phyloP scores from a whole-genome alignment of 2,113 vertebrate species.

The Myiopsitta monachus region DNA sequence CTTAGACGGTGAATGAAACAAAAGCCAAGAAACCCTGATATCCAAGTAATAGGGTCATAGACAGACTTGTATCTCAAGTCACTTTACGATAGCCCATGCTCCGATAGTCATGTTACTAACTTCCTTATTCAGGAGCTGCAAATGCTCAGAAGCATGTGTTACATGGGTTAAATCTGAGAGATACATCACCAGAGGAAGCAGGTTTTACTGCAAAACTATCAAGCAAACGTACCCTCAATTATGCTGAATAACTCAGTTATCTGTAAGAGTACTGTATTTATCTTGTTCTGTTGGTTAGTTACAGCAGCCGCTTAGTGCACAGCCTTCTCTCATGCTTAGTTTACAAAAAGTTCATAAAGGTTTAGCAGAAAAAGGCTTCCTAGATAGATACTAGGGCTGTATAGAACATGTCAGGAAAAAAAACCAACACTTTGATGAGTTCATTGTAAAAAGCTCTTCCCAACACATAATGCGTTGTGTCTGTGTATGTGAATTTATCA shows the following conservation, averaged over 20 bases:
- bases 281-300: neutral
- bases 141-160: neutral
- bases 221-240: neutral
- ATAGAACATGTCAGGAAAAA: neutral
- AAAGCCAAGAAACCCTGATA: neutral
- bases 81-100: neutral
- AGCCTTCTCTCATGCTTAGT: neutral
- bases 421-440: neutral
- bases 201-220: neutral
- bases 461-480: neutral
- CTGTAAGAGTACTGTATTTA: neutral
- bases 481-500: neutral
- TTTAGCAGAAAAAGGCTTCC: neutral
- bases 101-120: neutral
- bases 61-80: neutral
- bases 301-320: neutral
- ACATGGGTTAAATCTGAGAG: neutral
- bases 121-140: neutral
- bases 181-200: neutral
- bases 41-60: neutral
- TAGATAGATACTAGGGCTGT: neutral
- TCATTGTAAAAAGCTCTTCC: neutral
- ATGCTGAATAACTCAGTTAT: neutral
- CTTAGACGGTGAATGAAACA: neutral
- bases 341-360: neutral